Evolutionary conservation across 2,113 vertebrate species (phyloP), one percentile per base, ranked within the genome.

Genomic region (Chiloscyllium plagiosum): DNA sequence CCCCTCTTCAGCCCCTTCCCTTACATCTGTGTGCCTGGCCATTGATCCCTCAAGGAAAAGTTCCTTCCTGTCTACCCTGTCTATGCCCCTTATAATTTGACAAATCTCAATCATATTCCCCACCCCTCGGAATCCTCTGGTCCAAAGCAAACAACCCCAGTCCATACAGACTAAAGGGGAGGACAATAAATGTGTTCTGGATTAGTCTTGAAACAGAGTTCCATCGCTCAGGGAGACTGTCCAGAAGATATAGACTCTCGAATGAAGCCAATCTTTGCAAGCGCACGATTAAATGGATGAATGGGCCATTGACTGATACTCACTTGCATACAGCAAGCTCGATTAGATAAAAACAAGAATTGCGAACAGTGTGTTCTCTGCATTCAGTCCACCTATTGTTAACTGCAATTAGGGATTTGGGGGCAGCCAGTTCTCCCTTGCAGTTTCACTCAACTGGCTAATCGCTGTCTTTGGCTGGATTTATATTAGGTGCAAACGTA

Each of bases 271-370:
- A 37, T 19, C 61, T 93, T 68, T 68, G n/a, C 89, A 66, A 92
- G 56, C 6, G 50, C 17, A 37, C 33, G n/a, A 66, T 37, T 66
- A 24, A 93, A 22, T 8, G n/a, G 61, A 93, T 61, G 66, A 93
- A 93, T 20, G 61, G 61, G 15, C 89, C 61, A 68, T 66, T 66
- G 61, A 93, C 10, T 66, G 89, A 66, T 20, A 4, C 19, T 66
- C 61, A 68, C 61, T 68, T 37, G 33, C 89, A 37, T 68, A 33
- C 56, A 66, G 61, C 89, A 93, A 6, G 61, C 56, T 65, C 19
- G 89, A 68, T 37, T 93, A 93, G 61, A 93, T 93, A 93, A 93
- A 65, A 37, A 68, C 89, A 93, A 93, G 61, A 61, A 8, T 33
- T n/a, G 19, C 20, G 61, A 66, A n/a, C 89, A 66, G 61, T 66